phyloP scores from a whole-genome alignment of 2,888 invertebrate genomes.

The Amitus sp. region DNA sequence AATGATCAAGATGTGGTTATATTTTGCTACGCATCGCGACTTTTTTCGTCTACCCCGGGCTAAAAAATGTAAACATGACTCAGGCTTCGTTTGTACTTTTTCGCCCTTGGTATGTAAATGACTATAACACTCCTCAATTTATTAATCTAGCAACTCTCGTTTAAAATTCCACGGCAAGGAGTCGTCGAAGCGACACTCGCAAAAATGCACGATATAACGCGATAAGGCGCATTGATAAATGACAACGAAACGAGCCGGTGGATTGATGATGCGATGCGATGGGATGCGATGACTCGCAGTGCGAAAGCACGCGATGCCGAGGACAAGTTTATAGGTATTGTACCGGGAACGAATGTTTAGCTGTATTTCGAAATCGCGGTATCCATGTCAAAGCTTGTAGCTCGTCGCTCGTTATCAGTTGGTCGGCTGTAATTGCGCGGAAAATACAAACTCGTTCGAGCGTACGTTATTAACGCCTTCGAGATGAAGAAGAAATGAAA shows the following conservation, averaged over 20 bases:
- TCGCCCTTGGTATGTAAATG: no score
- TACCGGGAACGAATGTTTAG: not conserved
- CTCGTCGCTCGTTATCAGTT: constrained; percentile 20
- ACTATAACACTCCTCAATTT: no score
- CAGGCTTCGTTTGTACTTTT: no score
- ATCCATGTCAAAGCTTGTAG: constrained; percentile 1
- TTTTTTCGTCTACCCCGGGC: no score
- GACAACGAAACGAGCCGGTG: no score
- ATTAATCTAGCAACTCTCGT: no score
- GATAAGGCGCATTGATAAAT: no score
- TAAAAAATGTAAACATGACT: no score
- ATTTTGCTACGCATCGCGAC: no score
- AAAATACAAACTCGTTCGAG: constrained; percentile 38
- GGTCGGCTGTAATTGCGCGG: constrained; percentile 33
- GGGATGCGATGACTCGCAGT: not conserved
- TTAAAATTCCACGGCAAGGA: no score
- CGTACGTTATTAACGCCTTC: constrained; percentile 24
- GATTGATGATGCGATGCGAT: not conserved
- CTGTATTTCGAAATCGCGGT: not conserved
- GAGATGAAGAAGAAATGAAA: not conserved
- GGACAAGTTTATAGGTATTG: not conserved
- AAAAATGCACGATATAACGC: not conserved
- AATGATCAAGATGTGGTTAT: no score
- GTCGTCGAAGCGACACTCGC: not conserved
- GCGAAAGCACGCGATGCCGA: not conserved